phyloP scores from a whole-genome alignment of 1,140 invertebrate species.

The Aricia agestis region DNA sequence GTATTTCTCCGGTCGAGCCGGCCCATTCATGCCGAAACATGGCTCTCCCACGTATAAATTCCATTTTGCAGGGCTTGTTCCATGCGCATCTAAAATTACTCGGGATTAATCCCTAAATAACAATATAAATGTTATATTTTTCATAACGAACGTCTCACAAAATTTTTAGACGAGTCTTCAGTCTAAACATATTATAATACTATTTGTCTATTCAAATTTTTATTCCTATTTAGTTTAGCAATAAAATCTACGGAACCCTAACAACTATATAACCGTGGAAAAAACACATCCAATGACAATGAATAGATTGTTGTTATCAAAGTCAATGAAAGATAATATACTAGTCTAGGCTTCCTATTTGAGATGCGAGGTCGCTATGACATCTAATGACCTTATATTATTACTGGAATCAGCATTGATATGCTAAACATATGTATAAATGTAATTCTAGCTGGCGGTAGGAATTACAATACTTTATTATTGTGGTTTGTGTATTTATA shows the following conservation, averaged over 20 bases:
- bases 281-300: not conserved
- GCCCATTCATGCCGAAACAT: no score
- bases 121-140: no score
- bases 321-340: conserved; percentile 36
- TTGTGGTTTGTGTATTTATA: conserved; percentile 9
- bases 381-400: conserved; percentile 18
- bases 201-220: not conserved
- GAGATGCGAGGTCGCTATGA: conserved; percentile 35
- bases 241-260: no score
- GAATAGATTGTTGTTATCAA: conserved; percentile 32
- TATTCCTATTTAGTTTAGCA: not conserved
- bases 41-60: no score
- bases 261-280: not conserved
- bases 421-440: conserved; percentile 2
- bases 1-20: no score
- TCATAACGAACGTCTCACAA: no score
- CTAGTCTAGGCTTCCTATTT: conserved; percentile 34
- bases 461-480: not conserved
- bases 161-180: no score
- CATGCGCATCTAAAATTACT: no score
- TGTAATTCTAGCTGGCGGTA: conserved; percentile 4
- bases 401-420: conserved; percentile 1
- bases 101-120: no score
- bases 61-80: no score
- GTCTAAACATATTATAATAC: not conserved